These are phyloP conservation scores for Aleiodes leptofemur DNA, from an alignment of 2,888 invertebrate species.

Conservation along the genomic window DNA sequence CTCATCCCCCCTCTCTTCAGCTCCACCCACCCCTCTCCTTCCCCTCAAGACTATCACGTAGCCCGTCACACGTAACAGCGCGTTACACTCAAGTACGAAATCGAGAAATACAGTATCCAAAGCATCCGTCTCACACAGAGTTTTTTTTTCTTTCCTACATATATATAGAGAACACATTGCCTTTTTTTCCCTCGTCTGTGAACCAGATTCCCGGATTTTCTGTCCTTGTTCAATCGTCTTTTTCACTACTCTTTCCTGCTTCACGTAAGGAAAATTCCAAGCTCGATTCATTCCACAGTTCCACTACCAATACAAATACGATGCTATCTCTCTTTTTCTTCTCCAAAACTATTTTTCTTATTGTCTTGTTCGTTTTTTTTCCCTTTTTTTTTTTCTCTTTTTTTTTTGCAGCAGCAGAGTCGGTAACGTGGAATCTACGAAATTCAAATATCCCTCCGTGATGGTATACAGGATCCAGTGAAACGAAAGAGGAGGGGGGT, in stretches of 20 bases:
- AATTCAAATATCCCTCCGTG: slow-evolving; percentile 55
- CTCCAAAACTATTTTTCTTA: slow-evolving; percentile 28
- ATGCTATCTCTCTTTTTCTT: slow-evolving; percentile 48
- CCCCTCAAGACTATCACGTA: slow-evolving; percentile 43
- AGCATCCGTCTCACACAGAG: slow-evolving; percentile 40
- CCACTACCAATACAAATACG: slow-evolving; percentile 59
- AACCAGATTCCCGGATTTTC: slow-evolving; percentile 43
- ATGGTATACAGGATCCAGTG: slow-evolving; percentile 33
- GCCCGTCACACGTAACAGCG: slow-evolving; percentile 46
- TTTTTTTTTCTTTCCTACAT: neutral
- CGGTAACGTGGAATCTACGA: slow-evolving; percentile 55
- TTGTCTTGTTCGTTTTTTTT: slow-evolving; percentile 25
- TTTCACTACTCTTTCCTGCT: neutral
- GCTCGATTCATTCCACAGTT: slow-evolving; percentile 56
- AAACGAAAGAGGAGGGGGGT: slow-evolving; percentile 21
- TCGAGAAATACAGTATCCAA: slow-evolving; percentile 39
- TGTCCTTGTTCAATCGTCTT: neutral
- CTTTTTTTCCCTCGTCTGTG: slow-evolving; percentile 40
- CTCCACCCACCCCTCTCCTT: slow-evolving; percentile 27
- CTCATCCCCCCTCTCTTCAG: slow-evolving; percentile 3
- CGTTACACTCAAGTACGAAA: slow-evolving; percentile 41
- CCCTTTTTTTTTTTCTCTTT: slow-evolving; percentile 26
- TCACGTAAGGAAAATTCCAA: slow-evolving; percentile 55
- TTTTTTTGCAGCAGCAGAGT: slow-evolving; percentile 35
- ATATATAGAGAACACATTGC: slow-evolving; percentile 9